These are phyloP conservation scores for Bruchidius siliquastri DNA, from an alignment of 2,888 invertebrate species.

Conservation along the genomic window DNA sequence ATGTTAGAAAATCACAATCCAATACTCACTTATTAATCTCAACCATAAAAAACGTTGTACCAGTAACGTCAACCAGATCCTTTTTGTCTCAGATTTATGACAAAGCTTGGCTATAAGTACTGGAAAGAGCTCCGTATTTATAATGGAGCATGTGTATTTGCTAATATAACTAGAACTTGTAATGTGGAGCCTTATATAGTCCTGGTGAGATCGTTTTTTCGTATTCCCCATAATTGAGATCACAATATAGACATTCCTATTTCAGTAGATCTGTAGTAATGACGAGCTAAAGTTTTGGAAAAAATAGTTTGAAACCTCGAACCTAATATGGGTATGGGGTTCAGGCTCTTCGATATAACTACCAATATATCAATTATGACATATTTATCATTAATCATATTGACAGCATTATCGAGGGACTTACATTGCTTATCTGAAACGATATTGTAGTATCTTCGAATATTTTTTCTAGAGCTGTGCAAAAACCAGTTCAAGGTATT, in stretches of 20 bases:
- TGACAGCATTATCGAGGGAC: too few relatives aligned
- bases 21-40: too few relatives aligned
- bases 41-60: background rate
- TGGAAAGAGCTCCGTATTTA: background rate
- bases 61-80: background rate
- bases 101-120: background rate
- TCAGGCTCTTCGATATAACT: too few relatives aligned
- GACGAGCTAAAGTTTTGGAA: background rate
- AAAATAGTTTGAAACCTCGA: too few relatives aligned
- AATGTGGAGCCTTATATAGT: background rate
- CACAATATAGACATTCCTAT: background rate
- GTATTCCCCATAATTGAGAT: background rate
- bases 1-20: too few relatives aligned
- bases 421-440: too few relatives aligned
- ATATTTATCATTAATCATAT: too few relatives aligned
- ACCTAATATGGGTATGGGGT: too few relatives aligned
- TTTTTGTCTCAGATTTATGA: background rate
- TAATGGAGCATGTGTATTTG: background rate
- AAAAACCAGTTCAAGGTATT: too few relatives aligned
- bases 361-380: too few relatives aligned
- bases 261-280: background rate
- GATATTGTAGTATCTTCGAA: too few relatives aligned
- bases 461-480: too few relatives aligned
- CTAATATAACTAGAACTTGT: background rate
- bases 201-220: background rate